Conservation (phyloP, 2,113 vertebrate species). For the Bufo gargarizans region DNA sequence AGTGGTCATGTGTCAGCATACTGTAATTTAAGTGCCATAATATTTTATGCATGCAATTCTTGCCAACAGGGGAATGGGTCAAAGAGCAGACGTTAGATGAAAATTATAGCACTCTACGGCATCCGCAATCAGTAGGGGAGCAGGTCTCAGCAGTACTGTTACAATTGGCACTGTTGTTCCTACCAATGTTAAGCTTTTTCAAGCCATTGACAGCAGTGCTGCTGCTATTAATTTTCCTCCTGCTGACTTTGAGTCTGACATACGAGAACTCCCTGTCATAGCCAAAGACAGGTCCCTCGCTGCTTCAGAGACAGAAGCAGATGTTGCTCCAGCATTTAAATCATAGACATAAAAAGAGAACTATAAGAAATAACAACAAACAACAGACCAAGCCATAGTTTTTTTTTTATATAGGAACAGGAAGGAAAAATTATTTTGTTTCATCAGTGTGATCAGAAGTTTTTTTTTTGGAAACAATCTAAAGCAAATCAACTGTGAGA, state of each 20-base stretch:
- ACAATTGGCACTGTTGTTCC: constrained; percentile 31
- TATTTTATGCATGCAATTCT: constrained; percentile 23
- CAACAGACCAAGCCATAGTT: not conserved
- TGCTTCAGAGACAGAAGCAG: constrained; percentile 22
- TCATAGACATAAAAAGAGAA: constrained; percentile 13
- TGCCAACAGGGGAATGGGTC: constrained; percentile 12
- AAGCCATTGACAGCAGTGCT: constrained; percentile 31
- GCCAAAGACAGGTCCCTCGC: constrained; percentile 29
- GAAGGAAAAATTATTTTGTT: not conserved
- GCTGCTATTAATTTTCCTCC: constrained; percentile 47
- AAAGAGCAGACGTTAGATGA: constrained; percentile 26
- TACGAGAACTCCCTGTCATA: constrained; percentile 40
- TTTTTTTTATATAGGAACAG: not conserved
- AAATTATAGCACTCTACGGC: constrained; percentile 24
- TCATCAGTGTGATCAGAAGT: not conserved
- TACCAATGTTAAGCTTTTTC: constrained; percentile 14
- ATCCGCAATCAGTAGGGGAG: constrained; percentile 24
- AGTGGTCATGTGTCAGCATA: not conserved
- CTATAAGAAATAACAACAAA: not conserved
- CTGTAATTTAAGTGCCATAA: not conserved
- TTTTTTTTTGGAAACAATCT: too few species aligned
- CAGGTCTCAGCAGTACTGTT: constrained; percentile 33
- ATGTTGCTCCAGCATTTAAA: constrained; percentile 28
- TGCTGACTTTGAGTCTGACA: constrained; percentile 41
- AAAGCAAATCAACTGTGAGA: too few species aligned